Evolutionary conservation across 1,140 invertebrate species (phyloP).

Genomic region (Camponotus floridanus): DNA sequence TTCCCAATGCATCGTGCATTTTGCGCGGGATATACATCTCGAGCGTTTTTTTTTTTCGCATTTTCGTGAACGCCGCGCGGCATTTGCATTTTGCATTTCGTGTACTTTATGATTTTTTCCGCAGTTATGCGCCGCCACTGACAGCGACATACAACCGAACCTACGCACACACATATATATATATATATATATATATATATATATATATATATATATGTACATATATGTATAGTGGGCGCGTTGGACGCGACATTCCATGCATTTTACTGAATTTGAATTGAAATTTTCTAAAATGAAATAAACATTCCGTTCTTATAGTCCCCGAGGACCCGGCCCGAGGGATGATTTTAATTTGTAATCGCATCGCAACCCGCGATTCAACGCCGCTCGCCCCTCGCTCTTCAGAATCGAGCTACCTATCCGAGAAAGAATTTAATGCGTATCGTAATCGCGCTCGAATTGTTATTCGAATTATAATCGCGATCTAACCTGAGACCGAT

Average conservation of each 20-base stretch:
- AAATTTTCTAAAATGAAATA: slow-evolving; percentile 75
- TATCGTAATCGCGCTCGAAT: slow-evolving; percentile 45
- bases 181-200: neutral
- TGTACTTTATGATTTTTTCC: slow-evolving; percentile 82
- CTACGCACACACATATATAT: neutral
- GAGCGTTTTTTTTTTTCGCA: slow-evolving; percentile 62
- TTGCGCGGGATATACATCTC: slow-evolving; percentile 72
- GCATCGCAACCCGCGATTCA: slow-evolving; percentile 13
- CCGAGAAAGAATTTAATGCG: neutral
- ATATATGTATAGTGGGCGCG: neutral
- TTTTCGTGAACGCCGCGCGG: slow-evolving; percentile 76
- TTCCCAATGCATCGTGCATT: slow-evolving; percentile 68
- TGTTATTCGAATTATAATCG: slow-evolving; percentile 62
- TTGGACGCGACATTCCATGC: neutral
- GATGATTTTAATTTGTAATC: slow-evolving; percentile 76
- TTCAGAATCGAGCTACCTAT: neutral
- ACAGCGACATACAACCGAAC: slow-evolving; percentile 34
- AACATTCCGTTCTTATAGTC: neutral
- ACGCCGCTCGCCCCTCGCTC: neutral
- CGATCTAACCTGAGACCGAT: slow-evolving; percentile 57
- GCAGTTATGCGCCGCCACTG: slow-evolving; percentile 58
- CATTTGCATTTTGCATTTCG: slow-evolving; percentile 80
- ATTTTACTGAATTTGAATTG: slow-evolving; percentile 67
- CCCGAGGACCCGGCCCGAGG: neutral
- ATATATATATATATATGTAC: neutral